Conservation (phyloP, 35 echinoderm and acorn worm genomes). For the Patiria miniata region DNA sequence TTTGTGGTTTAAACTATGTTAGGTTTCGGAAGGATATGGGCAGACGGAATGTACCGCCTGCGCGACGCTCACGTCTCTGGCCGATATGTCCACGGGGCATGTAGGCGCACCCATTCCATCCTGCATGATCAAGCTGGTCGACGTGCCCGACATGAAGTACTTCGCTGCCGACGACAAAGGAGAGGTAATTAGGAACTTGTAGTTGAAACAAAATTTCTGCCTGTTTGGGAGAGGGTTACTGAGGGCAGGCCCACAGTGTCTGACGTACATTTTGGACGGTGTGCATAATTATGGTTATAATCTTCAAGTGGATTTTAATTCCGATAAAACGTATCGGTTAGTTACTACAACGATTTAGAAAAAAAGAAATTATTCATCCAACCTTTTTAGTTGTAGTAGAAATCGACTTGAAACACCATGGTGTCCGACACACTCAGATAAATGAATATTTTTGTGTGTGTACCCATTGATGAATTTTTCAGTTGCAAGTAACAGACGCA, state of each 20-base stretch:
- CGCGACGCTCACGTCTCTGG: conserved; percentile 28
- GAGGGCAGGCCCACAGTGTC: background rate
- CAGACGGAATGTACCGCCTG: conserved; percentile 81
- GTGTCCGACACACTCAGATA: too few relatives aligned
- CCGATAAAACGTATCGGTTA: too few relatives aligned
- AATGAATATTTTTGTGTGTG: too few relatives aligned
- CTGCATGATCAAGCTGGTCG: conserved; percentile 93
- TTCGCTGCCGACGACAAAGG: conserved; percentile 82
- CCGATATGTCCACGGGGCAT: conserved; percentile 57
- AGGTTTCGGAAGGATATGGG: conserved; percentile 88
- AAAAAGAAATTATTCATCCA: too few relatives aligned
- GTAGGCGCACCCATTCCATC: conserved; percentile 85
- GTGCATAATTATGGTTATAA: background rate
- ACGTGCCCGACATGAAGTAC: conserved; percentile 93
- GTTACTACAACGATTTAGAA: too few relatives aligned
- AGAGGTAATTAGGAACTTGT: conserved; percentile 65
- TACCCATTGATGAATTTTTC: too few relatives aligned
- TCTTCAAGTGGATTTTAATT: too few relatives aligned
- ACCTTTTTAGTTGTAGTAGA: too few relatives aligned
- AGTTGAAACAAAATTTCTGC: background rate
- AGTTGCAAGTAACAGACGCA: too few relatives aligned
- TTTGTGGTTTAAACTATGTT: background rate
- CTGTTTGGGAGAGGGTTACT: background rate
- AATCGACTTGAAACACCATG: too few relatives aligned
- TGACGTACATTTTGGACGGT: background rate